Evolutionary conservation across 1,140 invertebrate genomes (phyloP).

Genomic region (Hestina assimilis): DNA sequence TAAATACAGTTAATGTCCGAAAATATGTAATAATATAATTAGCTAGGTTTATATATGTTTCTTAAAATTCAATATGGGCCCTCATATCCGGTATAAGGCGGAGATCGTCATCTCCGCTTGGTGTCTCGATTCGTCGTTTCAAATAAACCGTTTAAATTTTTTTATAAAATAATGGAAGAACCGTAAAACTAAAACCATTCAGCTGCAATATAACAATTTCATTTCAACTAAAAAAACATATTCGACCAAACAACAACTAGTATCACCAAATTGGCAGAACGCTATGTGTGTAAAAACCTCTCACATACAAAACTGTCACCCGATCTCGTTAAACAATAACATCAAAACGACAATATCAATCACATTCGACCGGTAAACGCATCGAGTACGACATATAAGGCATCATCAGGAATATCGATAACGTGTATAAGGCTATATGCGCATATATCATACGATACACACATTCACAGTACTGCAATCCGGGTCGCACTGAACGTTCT

Average conservation of each 20-base stretch:
- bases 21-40: conserved; percentile 49
- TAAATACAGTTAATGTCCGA: conserved; percentile 44
- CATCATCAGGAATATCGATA: conserved; percentile 39
- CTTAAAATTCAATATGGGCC: conserved; percentile 43
- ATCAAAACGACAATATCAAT: conserved; percentile 5
- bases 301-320: conserved; percentile 18
- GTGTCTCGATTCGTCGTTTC: conserved; percentile 29
- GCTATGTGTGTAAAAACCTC: conserved; percentile 29
- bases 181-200: conserved; percentile 58
- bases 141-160: conserved; percentile 40
- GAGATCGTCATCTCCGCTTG: conserved; percentile 23
- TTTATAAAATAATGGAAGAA: conserved; percentile 68
- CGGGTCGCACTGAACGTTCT: background rate
- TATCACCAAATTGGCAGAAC: conserved; percentile 41
- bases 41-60: conserved; percentile 45
- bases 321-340: conserved; percentile 1
- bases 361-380: background rate
- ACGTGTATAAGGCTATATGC: too few species aligned
- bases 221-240: conserved; percentile 28
- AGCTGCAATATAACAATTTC: conserved; percentile 50
- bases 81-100: conserved; percentile 42
- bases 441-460: too few species aligned
- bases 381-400: conserved; percentile 26
- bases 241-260: conserved; percentile 21
- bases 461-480: conserved; percentile 40